Percentiles rank a stretch among this genome's conserved stretches.
phyloP scores from a whole-genome alignment of 2,888 invertebrate genomes.

The Synanthedon myopaeformis region DNA sequence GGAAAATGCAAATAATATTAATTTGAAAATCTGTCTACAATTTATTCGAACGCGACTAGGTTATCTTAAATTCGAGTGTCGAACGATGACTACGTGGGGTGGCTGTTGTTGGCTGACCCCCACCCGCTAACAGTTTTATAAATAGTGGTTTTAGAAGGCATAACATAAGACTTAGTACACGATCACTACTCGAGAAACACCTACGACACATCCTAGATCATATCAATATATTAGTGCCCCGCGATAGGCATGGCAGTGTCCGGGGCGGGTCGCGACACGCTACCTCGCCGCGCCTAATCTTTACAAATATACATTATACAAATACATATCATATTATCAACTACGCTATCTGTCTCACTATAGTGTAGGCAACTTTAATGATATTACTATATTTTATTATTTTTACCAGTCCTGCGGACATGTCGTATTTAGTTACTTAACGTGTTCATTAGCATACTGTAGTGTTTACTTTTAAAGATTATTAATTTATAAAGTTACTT shows the following conservation, averaged over 20 bases:
- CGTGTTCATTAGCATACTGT: background rate
- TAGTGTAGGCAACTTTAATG: conserved; percentile 56
- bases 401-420: conserved; percentile 40
- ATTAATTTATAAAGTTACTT: background rate
- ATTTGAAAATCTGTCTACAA: conserved; percentile 65
- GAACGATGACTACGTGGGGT: conserved; percentile 47
- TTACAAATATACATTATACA: conserved; percentile 45
- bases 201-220: conserved; percentile 70
- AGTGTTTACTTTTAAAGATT: background rate
- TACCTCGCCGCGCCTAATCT: conserved; percentile 8
- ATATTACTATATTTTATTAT: conserved; percentile 52
- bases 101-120: conserved; percentile 4
- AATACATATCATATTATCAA: conserved; percentile 1
- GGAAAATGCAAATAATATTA: conserved; percentile 69
- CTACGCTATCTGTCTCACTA: conserved; percentile 66
- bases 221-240: conserved; percentile 61
- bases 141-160: conserved; percentile 49
- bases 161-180: conserved; percentile 66
- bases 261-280: conserved; percentile 1
- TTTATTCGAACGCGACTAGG: conserved; percentile 59
- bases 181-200: conserved; percentile 68
- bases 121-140: conserved; percentile 8
- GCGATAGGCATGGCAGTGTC: conserved; percentile 23
- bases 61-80: conserved; percentile 54
- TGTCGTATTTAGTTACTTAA: conserved; percentile 19